A percentile compares a stretch with the other conserved stretches of the same genome.
phyloP scores from a whole-genome alignment of 2,888 invertebrate genomes.

The Trissolcus japonicus region DNA sequence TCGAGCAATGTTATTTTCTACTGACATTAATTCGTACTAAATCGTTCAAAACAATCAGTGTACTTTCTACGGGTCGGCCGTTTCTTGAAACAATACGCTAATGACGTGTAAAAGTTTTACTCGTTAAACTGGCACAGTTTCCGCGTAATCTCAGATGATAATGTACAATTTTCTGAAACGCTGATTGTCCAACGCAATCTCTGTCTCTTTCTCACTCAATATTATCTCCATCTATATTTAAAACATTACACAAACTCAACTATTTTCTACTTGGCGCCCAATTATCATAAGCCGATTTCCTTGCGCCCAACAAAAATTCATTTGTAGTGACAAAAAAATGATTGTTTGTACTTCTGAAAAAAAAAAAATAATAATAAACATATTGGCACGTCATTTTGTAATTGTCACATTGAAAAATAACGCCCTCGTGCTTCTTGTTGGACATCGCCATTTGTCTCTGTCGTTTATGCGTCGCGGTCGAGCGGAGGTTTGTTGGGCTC shows the following conservation, averaged over 20 bases:
- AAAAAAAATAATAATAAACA: not conserved
- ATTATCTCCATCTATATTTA: constrained; percentile 9
- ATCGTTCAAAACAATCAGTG: constrained; percentile 54
- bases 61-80: constrained; percentile 52
- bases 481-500: constrained; percentile 29
- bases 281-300: no score
- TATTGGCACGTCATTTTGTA: not conserved
- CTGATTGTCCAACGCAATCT: constrained; percentile 30
- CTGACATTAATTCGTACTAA: constrained; percentile 49
- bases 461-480: constrained; percentile 31
- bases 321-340: not conserved
- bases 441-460: constrained; percentile 9
- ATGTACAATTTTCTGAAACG: constrained; percentile 40
- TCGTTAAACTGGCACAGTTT: constrained; percentile 51
- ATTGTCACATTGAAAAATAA: constrained; percentile 16
- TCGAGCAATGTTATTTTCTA: constrained; percentile 33
- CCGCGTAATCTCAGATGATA: constrained; percentile 35
- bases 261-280: no score
- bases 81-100: constrained; percentile 50
- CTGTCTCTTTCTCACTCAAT: constrained; percentile 5
- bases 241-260: no score
- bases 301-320: no score
- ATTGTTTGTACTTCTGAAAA: no score
- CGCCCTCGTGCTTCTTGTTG: constrained; percentile 29
- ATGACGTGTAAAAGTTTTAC: constrained; percentile 54